phyloP scores from a whole-genome alignment of 37 sponge, comb jelly and placozoan species.

The Sycon ciliatum region DNA sequence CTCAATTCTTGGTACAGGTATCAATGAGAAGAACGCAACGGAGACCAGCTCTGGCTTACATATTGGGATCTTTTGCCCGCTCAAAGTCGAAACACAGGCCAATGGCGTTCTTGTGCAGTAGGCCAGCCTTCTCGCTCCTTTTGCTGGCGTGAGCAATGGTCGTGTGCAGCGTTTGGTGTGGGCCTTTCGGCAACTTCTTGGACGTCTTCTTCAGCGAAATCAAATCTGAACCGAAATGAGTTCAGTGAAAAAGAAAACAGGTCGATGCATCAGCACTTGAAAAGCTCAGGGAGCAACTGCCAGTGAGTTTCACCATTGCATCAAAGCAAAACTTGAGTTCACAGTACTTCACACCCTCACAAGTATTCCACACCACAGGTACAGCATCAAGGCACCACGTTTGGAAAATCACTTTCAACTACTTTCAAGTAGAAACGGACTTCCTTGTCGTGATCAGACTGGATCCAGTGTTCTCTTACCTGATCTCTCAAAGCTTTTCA shows the following conservation, averaged over 20 bases:
- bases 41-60: constrained; percentile 49
- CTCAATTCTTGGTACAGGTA: too few species aligned
- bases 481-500: constrained; percentile 86
- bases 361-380: too few species aligned
- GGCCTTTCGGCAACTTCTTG: constrained; percentile 26
- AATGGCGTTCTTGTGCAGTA: constrained; percentile 44
- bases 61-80: constrained; percentile 66
- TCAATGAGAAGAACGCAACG: too few species aligned
- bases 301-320: too few species aligned
- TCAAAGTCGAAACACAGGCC: constrained; percentile 90
- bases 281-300: too few species aligned
- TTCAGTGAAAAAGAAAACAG: neutral
- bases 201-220: constrained; percentile 38
- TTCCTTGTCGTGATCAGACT: too few species aligned
- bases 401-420: too few species aligned
- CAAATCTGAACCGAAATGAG: constrained; percentile 22
- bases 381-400: too few species aligned
- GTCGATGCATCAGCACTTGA: neutral
- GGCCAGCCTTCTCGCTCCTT: neutral
- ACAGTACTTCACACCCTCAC: too few species aligned
- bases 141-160: neutral
- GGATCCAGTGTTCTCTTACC: too few species aligned
- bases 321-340: too few species aligned
- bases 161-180: neutral
- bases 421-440: too few species aligned